Base-by-base conservation (phyloP, 2,113 vertebrate species). In the Cricetomys ansorgei region DNA sequence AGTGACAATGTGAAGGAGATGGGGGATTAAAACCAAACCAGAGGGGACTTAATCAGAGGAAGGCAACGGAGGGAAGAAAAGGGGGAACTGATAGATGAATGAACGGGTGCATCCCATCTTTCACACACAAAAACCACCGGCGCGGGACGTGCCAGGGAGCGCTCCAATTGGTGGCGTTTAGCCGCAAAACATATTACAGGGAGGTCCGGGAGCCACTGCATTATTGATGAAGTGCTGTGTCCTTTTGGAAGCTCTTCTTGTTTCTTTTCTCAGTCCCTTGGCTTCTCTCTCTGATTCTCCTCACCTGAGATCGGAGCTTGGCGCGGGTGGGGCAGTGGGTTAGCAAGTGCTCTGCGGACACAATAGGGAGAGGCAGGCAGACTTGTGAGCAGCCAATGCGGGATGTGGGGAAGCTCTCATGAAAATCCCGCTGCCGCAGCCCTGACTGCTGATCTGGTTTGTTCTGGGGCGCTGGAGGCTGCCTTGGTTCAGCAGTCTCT, bases 121-220 rank as follows among this genome's bases (percentile, higher is more conserved):
- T 69, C 93, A 90, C 87, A 88, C 57, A 94, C 96, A 89, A 59
- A 97, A 94, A 37, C 55, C 93, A 37, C 90, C 83, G 70, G 48
- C 89, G 45, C 86, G 94, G 87, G 88, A 95, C 64, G 13, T 95
- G 89, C 45, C 45, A n/a, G 62, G 34, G 90, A 84, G 86, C 55
- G 40, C 90, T 95, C 94, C 90, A 53, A 89, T 83, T 75, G 94
- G 96, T 75, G 94, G 92, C 92, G 81, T 96, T 94, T 88, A 83
- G 85, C 80, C 73, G 80, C 59, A 83, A 92, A 97, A 91, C 40
- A 65, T 91, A 88, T 89, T 92, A 90, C 91, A 64, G 73, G 89
- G 79, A 45, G 75, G 96, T 92, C 50, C 53, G 1, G 94, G 73
- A 29, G 62, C 84, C 84, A 62, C 55, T 97, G 93, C 85, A 65